Evolutionary conservation across 2,113 vertebrate genomes (phyloP).

Genomic region (Turnix velox): DNA sequence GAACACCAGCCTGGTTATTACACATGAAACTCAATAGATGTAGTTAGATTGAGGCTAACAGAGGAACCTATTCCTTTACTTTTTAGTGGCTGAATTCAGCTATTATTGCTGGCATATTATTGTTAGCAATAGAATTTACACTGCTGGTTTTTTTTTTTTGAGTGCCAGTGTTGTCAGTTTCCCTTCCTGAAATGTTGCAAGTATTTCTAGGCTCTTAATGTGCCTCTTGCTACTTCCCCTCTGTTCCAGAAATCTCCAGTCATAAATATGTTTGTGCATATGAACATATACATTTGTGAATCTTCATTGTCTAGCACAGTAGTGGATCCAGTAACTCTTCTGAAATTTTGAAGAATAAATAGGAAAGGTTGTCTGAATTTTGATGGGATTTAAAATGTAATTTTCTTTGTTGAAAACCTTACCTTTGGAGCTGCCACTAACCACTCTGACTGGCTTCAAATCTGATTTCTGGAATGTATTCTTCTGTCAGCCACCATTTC

Average conservation of each 20-base stretch:
- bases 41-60: background rate
- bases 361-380: background rate
- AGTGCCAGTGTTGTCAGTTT: background rate
- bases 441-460: background rate
- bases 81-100: background rate
- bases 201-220: background rate
- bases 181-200: background rate
- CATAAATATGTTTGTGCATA: background rate
- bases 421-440: background rate
- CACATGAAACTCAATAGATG: background rate
- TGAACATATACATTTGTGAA: background rate
- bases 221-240: background rate
- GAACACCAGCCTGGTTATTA: slow-evolving; percentile 18
- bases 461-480: background rate
- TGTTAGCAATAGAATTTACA: background rate
- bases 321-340: background rate
- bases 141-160: background rate
- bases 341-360: background rate
- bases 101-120: background rate
- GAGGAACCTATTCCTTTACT: background rate
- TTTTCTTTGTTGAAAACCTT: background rate
- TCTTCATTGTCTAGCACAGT: background rate
- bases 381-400: background rate
- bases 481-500: background rate
- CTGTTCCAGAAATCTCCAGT: background rate